A percentile compares a stretch with the other conserved stretches of the same genome.
These are phyloP conservation scores for Larimichthys crocea DNA, from an alignment of 2,113 vertebrate species.

Conservation along the genomic window DNA sequence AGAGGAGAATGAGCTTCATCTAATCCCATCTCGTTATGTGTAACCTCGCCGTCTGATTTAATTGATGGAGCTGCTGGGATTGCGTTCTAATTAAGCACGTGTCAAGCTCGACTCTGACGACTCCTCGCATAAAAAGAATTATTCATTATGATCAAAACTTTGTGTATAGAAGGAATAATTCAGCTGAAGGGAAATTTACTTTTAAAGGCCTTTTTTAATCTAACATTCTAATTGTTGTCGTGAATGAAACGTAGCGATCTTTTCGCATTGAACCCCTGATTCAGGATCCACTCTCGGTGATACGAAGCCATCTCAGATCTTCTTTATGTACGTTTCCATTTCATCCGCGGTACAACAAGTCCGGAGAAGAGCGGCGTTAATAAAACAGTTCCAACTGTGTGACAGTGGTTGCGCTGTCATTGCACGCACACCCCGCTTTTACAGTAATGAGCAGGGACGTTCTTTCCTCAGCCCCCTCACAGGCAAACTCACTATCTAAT, in stretches of 20 bases:
- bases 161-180: background rate
- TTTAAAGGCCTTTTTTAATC: background rate
- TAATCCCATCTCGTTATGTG: constrained; percentile 66
- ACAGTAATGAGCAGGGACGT: constrained; percentile 53
- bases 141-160: constrained; percentile 39
- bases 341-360: constrained; percentile 13
- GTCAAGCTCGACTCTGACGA: constrained; percentile 36
- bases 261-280: too few relatives aligned
- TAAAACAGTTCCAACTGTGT: constrained; percentile 36
- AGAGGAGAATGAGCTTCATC: constrained; percentile 68
- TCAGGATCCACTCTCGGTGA: too few relatives aligned
- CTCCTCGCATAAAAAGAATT: background rate
- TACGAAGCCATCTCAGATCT: background rate
- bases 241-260: background rate
- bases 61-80: constrained; percentile 58
- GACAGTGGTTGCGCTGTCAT: constrained; percentile 40
- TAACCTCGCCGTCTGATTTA: constrained; percentile 62
- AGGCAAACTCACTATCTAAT: constrained; percentile 48
- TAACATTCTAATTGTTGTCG: background rate
- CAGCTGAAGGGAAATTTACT: too few relatives aligned
- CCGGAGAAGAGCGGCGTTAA: constrained; percentile 14
- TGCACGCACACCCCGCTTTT: background rate
- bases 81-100: constrained; percentile 57
- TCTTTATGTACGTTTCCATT: constrained; percentile 20
- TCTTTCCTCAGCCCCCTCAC: constrained; percentile 29